Base-by-base conservation (phyloP, 2,113 vertebrate species). In the Rhinogobius similis region DNA sequence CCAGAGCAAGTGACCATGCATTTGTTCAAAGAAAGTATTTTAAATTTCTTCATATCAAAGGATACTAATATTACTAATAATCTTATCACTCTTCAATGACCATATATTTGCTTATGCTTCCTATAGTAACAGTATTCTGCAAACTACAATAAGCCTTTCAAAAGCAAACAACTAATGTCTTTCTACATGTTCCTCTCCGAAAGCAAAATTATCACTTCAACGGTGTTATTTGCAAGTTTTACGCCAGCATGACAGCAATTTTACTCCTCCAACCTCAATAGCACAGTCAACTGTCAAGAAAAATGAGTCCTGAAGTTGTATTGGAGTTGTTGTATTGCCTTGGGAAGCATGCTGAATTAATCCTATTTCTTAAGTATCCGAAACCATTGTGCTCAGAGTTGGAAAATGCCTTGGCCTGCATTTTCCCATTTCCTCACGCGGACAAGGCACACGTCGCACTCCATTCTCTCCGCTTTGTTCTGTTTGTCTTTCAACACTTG, bases 401-500 rank as follows among this genome's bases (percentile, higher is more conserved):
- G 36, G 84, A 86, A 61, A 83, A 78, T 41, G 55, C 68, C 71
- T 0, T 1, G 24, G 59, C 48, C 38, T 65, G 77, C 72, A 72
- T 27, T 66, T 80, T 68, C 46, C 70, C 53, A 70, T 76, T 48
- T 67, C 61, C 41, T 58, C 4, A 43, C 56, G 41, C 32, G 61
- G 56, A 70, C 32, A 58, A 75, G 3, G 27, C 58, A 78, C 72
- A 44, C 66, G 23, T 21, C 4, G 24, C 62, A 2, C 12, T 75
- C 67, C 50, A 4, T 76, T 81, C 75, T 18, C 66, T 82, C 71
- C 16, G 44, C 75, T 81, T 88, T 86, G 75, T 82, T 84, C 82
- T 64, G 59, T 78, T 71, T 81, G 76, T 84, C 84, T 84, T 82
- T 81, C 67, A 76, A 74, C 62, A 56, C 68, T 84, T 80, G 82